Evolutionary conservation across 2,888 invertebrate species (phyloP), one percentile per base, ranked within the genome.

Genomic region (Nudaria mundana): DNA sequence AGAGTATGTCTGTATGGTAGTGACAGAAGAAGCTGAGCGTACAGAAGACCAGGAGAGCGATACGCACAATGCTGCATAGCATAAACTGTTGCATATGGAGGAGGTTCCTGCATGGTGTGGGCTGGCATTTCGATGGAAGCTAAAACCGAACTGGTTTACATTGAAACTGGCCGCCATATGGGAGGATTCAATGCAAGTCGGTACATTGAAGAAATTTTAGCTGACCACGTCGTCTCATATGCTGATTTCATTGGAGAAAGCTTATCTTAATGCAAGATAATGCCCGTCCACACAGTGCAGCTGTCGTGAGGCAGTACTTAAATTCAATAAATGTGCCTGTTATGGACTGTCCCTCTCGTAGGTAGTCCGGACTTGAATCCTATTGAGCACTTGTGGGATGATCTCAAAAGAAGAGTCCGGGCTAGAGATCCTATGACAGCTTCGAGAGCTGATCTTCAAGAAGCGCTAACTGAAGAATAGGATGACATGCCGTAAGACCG

Each of bases 301-400:
- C 7, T 2, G 20, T 2, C 20, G 8, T 8, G 8, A 5, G 20
- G 5, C 7, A 20, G 20, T 20, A 7, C 20, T 8, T 20, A 5
- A 20, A 3, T 3, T 2, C 12, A 28, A 28, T 33, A 14, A 29
- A 28, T 28, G 11, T 41, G 23, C 23, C 16, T 30, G 25, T 35
- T 16, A 35, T 48, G 46, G 40, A 44, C 18, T 56, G 57, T 56
- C 59, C 60, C n/a, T n/a, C n/a, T n/a, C n/a, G n/a, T n/a, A n/a
- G n/a, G n/a, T n/a, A n/a, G n/a, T n/a, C n/a, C n/a, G n/a, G n/a
- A n/a, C n/a, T n/a, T n/a, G n/a, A n/a, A n/a, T n/a, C n/a, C n/a
- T n/a, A n/a, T n/a, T n/a, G n/a, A n/a, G n/a, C n/a, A n/a, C n/a
- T n/a, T n/a, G n/a, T n/a, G n/a, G n/a, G n/a, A n/a, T n/a, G n/a